These are phyloP conservation scores for Acanthurus lineatus DNA, from an alignment of 2,797 vertebrate genomes.

Conservation along the genomic window DNA sequence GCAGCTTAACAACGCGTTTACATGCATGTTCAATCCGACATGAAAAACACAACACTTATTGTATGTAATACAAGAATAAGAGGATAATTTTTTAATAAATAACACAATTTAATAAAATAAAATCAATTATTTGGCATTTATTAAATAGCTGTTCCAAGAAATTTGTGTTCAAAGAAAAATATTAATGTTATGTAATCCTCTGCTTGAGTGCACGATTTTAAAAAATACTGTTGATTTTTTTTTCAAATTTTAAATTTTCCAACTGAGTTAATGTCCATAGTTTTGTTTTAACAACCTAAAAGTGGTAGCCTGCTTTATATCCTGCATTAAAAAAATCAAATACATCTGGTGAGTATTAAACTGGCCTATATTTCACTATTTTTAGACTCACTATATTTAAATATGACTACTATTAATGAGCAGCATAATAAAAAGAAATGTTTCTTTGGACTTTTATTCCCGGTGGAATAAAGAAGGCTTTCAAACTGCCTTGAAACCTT, in stretches of 20 bases:
- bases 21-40: background rate
- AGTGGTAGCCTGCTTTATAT: background rate
- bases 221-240: background rate
- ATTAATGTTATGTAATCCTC: background rate
- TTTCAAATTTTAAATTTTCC: slow-evolving; percentile 1
- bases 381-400: background rate
- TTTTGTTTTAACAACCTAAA: background rate
- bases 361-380: slow-evolving; percentile 1
- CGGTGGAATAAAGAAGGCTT: background rate
- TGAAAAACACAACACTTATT: background rate
- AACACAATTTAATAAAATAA: background rate
- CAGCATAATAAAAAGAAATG: background rate
- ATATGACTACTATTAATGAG: background rate
- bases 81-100: background rate
- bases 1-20: slow-evolving; percentile 31
- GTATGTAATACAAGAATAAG: background rate
- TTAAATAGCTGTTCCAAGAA: background rate
- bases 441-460: background rate
- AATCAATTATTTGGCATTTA: background rate
- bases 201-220: background rate
- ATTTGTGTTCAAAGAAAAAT: background rate
- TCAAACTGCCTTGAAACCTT: background rate
- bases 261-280: background rate
- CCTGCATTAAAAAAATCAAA: background rate
- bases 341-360: background rate